Percentiles rank a stretch among this genome's conserved stretches.
phyloP scores from a whole-genome alignment of 2,113 vertebrate species.

The Athene cunicularia region DNA sequence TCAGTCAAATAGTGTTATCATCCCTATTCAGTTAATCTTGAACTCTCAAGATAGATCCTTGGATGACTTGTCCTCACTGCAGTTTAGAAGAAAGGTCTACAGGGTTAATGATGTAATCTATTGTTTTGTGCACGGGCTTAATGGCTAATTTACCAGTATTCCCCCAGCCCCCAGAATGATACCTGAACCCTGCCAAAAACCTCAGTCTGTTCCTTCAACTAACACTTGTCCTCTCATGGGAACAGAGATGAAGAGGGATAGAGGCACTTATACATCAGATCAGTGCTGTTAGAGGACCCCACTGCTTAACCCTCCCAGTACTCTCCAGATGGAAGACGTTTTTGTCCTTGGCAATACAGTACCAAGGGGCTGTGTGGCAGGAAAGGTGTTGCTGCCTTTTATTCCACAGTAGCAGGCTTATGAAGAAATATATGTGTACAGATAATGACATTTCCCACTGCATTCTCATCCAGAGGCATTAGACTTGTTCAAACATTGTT shows the following conservation, averaged over 20 bases:
- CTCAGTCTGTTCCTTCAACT: not conserved
- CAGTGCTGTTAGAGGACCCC: not conserved
- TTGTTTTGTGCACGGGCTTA: not conserved
- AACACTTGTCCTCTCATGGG: not conserved
- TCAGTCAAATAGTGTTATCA: not conserved
- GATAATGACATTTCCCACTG: not conserved
- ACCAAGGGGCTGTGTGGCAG: rapidly evolving
- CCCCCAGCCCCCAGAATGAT: not conserved
- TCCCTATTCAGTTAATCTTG: not conserved
- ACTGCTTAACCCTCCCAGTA: not conserved
- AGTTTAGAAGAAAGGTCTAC: not conserved
- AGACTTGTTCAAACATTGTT: not conserved
- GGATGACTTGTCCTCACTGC: not conserved
- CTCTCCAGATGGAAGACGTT: not conserved
- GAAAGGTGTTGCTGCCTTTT: not conserved
- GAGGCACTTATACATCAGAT: rapidly evolving
- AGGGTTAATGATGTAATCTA: not conserved
- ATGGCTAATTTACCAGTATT: not conserved
- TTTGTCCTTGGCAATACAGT: not conserved
- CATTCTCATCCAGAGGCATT: not conserved
- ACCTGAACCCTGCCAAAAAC: not conserved
- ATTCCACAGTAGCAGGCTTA: not conserved
- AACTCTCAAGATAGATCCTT: not conserved
- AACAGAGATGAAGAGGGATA: not conserved
- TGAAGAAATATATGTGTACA: not conserved